Percentiles rank a stretch among this genome's conserved stretches.
Evolutionary conservation across 2,888 invertebrate genomes (phyloP).

Genomic region (Eledone cirrhosa): DNA sequence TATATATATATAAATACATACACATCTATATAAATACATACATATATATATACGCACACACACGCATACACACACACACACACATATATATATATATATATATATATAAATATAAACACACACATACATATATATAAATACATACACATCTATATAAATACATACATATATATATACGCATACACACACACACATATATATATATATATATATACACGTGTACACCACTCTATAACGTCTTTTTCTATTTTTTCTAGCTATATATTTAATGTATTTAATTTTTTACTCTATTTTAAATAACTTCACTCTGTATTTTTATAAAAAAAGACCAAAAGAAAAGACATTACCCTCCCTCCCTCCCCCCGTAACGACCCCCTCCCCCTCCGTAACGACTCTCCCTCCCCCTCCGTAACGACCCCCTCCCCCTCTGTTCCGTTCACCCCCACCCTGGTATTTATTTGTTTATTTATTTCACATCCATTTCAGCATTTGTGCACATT

Average conservation of each 20-base stretch:
- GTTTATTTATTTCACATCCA: too few species aligned
- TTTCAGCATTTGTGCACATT: too few species aligned
- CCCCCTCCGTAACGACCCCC: too few species aligned
- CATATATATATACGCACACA: neutral
- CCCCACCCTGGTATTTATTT: too few species aligned
- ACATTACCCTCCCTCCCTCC: too few species aligned
- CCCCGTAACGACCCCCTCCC: too few species aligned
- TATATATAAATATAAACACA: too few species aligned
- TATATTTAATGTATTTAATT: too few species aligned
- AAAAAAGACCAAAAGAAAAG: neutral
- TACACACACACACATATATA: neutral
- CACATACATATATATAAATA: neutral
- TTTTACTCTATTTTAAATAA: neutral
- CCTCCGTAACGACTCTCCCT: too few species aligned
- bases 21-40: neutral
- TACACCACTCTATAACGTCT: neutral
- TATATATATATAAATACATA: neutral
- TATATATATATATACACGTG: neutral
- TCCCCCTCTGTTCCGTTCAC: too few species aligned
- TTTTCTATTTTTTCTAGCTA: neutral
- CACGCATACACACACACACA: neutral
- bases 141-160: neutral
- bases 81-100: neutral
- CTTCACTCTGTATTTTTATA: neutral
- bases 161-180: neutral